Percentiles rank a stretch among this genome's conserved stretches.
phyloP scores from a whole-genome alignment of 2,888 invertebrate genomes.

The Sinopyrophorus schimmeli region DNA sequence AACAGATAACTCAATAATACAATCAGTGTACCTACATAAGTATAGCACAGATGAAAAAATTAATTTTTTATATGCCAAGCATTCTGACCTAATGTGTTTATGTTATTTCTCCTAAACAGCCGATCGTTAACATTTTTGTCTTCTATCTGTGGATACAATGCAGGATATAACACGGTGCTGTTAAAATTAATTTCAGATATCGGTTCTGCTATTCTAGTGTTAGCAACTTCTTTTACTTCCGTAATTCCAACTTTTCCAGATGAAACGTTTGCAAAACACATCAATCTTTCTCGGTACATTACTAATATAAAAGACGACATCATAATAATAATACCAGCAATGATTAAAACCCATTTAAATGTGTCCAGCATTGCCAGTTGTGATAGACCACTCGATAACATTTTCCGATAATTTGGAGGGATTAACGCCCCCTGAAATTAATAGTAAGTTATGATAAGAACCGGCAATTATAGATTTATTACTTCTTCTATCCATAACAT shows the following conservation, averaged over 20 bases:
- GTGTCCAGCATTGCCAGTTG: slow-evolving; percentile 53
- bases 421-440: slow-evolving; percentile 37
- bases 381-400: slow-evolving; percentile 52
- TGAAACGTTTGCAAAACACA: slow-evolving; percentile 36
- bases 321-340: slow-evolving; percentile 45
- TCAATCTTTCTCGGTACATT: slow-evolving; percentile 35
- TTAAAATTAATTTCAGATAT: slow-evolving; percentile 26
- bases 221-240: slow-evolving; percentile 8
- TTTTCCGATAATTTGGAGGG: slow-evolving; percentile 47
- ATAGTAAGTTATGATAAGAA: background rate
- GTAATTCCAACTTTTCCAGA: slow-evolving; percentile 34
- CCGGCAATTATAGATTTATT: slow-evolving; percentile 55
- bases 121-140: slow-evolving; percentile 31
- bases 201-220: background rate
- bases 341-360: slow-evolving; percentile 56
- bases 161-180: slow-evolving; percentile 30
- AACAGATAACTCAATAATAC: too few species aligned
- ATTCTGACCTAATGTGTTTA: background rate
- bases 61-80: slow-evolving; percentile 8
- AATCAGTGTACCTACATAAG: too few species aligned
- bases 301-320: slow-evolving; percentile 34
- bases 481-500: slow-evolving; percentile 66
- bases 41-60: too few species aligned
- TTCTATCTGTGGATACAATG: slow-evolving; percentile 34
- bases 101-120: slow-evolving; percentile 11